A percentile compares a stretch with the other conserved stretches of the same genome.
phyloP scores from a whole-genome alignment of 2,888 invertebrate species.

The Nomada fabriciana region DNA sequence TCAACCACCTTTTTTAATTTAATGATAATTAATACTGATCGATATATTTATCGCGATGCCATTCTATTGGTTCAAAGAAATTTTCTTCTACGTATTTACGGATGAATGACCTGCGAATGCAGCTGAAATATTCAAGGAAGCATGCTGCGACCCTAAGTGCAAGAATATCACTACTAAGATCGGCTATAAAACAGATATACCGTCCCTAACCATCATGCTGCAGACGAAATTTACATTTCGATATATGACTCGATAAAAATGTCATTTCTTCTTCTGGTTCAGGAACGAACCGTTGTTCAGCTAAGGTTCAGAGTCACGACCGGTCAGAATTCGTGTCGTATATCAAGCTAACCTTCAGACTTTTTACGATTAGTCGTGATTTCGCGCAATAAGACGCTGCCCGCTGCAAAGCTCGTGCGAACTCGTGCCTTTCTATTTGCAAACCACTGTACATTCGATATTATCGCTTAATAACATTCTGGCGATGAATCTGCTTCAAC shows the following conservation, averaged over 20 bases:
- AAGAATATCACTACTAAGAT: slow-evolving; percentile 82
- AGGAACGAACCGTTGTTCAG: slow-evolving; percentile 35
- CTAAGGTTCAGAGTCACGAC: slow-evolving; percentile 30
- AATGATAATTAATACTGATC: not conserved
- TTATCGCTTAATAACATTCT: no score
- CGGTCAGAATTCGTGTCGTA: slow-evolving; percentile 32
- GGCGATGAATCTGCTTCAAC: no score
- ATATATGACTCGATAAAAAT: slow-evolving; percentile 82
- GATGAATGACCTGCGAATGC: slow-evolving; percentile 27
- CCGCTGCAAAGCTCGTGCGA: not conserved
- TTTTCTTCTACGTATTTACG: not conserved
- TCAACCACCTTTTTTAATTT: no score
- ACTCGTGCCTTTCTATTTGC: not conserved
- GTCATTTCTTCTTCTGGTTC: slow-evolving; percentile 75
- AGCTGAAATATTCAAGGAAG: slow-evolving; percentile 37
- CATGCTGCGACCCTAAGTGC: slow-evolving; percentile 73
- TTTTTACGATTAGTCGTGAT: slow-evolving; percentile 55
- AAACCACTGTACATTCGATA: no score
- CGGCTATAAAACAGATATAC: slow-evolving; percentile 80
- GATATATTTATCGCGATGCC: not conserved
- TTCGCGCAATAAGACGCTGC: slow-evolving; percentile 41
- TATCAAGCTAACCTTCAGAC: slow-evolving; percentile 41
- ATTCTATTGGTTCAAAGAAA: not conserved
- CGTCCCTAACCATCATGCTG: slow-evolving; percentile 68
- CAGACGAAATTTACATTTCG: slow-evolving; percentile 82